phyloP scores from a whole-genome alignment of 2,797 vertebrate genomes.

The Notolepis coatsorum region DNA sequence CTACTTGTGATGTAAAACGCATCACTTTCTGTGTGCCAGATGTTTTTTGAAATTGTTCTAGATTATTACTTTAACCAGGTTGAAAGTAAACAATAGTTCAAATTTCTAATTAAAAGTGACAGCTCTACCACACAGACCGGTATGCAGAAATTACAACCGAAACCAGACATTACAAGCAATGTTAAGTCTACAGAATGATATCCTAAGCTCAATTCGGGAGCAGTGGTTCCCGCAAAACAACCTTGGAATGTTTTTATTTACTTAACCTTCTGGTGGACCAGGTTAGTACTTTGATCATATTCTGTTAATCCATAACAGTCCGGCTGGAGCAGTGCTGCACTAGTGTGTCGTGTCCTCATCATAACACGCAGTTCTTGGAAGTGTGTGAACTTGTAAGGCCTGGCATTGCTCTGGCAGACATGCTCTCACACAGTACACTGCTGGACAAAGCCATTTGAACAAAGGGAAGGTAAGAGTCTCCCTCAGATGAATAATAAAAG shows the following conservation, averaged over 20 bases:
- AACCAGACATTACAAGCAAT: not conserved
- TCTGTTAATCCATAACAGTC: not conserved
- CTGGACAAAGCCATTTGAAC: not conserved
- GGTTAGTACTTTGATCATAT: not conserved
- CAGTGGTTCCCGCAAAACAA: not conserved
- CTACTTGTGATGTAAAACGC: too few species aligned
- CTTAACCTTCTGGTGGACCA: not conserved
- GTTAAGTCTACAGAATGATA: not conserved
- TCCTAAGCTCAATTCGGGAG: not conserved
- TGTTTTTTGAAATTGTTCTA: too few species aligned
- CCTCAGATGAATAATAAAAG: conserved; percentile 43
- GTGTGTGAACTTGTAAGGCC: conserved; percentile 49
- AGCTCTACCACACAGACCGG: not conserved
- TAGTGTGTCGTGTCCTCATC: not conserved
- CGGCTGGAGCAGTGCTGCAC: not conserved
- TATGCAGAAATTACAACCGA: not conserved
- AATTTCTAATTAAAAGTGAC: not conserved
- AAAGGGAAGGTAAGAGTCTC: conserved; percentile 14
- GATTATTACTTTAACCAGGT: too few species aligned
- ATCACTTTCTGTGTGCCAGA: too few species aligned
- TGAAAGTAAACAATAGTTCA: too few species aligned
- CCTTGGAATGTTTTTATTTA: not conserved
- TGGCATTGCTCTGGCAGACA: conserved; percentile 21
- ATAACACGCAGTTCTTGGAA: conserved; percentile 19
- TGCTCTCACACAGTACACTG: conserved; percentile 40